Conservation (phyloP, 2,113 vertebrate species). For the Pterocles gutturalis region DNA sequence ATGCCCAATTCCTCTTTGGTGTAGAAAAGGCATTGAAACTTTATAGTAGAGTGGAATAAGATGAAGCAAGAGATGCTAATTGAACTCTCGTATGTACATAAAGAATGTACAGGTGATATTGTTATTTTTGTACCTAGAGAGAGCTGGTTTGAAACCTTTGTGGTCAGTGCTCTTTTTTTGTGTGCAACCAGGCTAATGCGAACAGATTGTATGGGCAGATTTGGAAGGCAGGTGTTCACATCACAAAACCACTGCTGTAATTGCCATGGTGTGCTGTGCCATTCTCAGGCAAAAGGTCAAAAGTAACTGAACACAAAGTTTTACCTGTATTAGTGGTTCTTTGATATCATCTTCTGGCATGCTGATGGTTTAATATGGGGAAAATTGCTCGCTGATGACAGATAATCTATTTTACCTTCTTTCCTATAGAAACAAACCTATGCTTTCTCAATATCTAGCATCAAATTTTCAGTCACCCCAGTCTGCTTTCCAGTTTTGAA, state of each 20-base stretch:
- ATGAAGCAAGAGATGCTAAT: background rate
- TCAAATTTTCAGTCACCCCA: background rate
- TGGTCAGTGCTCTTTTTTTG: slow-evolving; percentile 17
- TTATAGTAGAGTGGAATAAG: background rate
- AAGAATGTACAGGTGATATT: slow-evolving; percentile 56
- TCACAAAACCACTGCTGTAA: slow-evolving; percentile 24
- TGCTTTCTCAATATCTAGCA: background rate
- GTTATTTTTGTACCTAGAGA: slow-evolving; percentile 65
- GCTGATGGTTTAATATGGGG: background rate
- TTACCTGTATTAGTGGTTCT: background rate
- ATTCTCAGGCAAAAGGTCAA: background rate
- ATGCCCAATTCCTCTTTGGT: background rate
- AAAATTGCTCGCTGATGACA: background rate
- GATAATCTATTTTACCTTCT: background rate
- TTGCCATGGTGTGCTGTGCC: background rate
- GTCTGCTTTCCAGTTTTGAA: slow-evolving; percentile 56
- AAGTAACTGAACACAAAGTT: background rate
- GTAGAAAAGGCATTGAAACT: slow-evolving; percentile 1
- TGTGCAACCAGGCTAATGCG: background rate
- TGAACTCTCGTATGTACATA: slow-evolving; percentile 20
- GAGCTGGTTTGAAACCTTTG: slow-evolving; percentile 44
- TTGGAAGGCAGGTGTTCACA: slow-evolving; percentile 61
- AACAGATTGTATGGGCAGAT: slow-evolving; percentile 51
- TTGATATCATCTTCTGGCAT: background rate
- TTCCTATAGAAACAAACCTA: background rate